Evolutionary conservation across 2,797 vertebrate species (phyloP), one percentile per base, ranked within the genome.

Genomic region (Cossypha dichroa): DNA sequence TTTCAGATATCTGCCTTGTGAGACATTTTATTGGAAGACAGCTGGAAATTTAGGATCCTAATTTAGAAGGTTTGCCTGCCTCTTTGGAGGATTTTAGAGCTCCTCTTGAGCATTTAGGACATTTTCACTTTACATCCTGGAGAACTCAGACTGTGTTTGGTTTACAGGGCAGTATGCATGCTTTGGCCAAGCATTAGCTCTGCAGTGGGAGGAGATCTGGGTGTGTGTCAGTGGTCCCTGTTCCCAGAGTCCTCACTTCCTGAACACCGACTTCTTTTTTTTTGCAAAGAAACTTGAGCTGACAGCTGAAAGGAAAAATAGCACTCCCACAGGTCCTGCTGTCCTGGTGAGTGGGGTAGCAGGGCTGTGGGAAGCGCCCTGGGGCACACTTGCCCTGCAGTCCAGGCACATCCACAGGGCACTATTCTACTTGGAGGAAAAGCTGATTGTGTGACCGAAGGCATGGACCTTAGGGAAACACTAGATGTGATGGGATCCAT

Each of bases 271-370:
- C 20, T 45, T 77, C 8, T 36, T 55, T 63, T 43, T 43, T 26
- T 81, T 73, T 38, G 14, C 46, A 64, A 88, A 81, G 87, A 88
- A 94, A 94, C 86, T 64, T 40, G 83, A 96, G 45, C 92, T 93
- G 92, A 88, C 94, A 96, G 92, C 94, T 96, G 94, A 94, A 92
- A 94, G 95, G 88, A 96, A 96, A 84, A 73, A 20, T 20, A 86
- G 14, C 43, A 81, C 77, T 0, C 88, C 92, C 92, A 92, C 96
- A 51, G 73, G 58, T 77, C 45, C 52, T 0, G 3, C 54, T 1
- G 41, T 68, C 18, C 1, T n/a, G 21, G 34, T 62, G 54, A 88
- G 67, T 5, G 31, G 48, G 29, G 66, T 13, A 68, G 52, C 69
- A 68, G 49, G n/a, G 45, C n/a, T 15, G 23, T 2, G 7, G 41